Evolutionary conservation across 2,888 invertebrate genomes (phyloP).

Genomic region (Iselma pallidipennis): DNA sequence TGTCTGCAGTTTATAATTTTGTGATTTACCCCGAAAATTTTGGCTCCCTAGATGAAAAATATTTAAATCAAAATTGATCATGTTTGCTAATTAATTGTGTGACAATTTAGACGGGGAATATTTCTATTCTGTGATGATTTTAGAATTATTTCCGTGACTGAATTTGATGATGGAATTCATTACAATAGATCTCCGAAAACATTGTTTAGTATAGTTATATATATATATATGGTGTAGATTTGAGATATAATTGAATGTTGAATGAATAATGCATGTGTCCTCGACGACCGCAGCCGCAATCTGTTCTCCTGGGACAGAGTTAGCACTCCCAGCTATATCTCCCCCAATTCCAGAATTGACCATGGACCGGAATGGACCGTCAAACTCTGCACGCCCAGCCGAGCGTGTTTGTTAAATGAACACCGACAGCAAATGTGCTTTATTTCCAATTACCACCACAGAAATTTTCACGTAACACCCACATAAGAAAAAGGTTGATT

Average conservation of each 20-base stretch:
- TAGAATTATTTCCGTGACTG: background rate
- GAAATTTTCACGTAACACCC: conserved; percentile 5
- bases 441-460: conserved; percentile 40
- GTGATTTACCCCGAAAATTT: no score
- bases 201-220: background rate
- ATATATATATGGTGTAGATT: conserved; percentile 39
- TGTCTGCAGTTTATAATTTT: no score
- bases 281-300: conserved; percentile 44
- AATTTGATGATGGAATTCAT: background rate
- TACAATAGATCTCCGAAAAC: background rate
- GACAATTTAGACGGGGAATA: background rate
- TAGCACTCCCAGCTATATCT: conserved; percentile 40
- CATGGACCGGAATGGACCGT: conserved; percentile 46
- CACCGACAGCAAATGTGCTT: conserved; percentile 45
- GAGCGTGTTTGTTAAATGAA: conserved; percentile 53
- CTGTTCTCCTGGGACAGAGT: conserved; percentile 47
- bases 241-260: conserved; percentile 57
- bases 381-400: conserved; percentile 47
- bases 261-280: conserved; percentile 55
- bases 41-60: no score
- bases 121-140: background rate
- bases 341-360: conserved; percentile 38
- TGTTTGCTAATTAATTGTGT: background rate
- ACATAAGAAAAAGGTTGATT: background rate
- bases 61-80: no score